phyloP scores from a whole-genome alignment of 2,888 invertebrate species.

The Apocheima hispidaria region DNA sequence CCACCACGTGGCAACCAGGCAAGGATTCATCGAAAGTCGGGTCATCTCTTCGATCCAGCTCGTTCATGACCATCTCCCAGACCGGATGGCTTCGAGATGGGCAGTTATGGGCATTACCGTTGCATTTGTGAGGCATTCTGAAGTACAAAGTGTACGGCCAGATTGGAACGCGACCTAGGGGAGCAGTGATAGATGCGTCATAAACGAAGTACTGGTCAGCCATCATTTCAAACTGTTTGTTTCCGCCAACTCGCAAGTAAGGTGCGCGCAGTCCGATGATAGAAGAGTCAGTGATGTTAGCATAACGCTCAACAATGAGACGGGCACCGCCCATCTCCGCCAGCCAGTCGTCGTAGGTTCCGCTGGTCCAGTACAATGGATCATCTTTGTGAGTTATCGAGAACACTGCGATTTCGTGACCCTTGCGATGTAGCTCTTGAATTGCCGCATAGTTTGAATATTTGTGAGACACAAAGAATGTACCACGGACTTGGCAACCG shows the following conservation, averaged over 20 bases:
- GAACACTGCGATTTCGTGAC: constrained; percentile 96
- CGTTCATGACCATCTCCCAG: constrained; percentile 99
- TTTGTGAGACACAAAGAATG: constrained; percentile 97
- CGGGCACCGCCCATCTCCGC: constrained; percentile 97
- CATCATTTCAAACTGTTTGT: constrained; percentile 99
- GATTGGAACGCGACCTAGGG: constrained; percentile 94
- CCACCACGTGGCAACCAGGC: constrained; percentile 97
- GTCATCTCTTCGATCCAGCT: constrained; percentile 96
- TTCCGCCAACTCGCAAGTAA: constrained; percentile 95
- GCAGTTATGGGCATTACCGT: constrained; percentile 97
- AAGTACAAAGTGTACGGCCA: constrained; percentile 99
- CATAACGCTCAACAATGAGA: constrained; percentile 94
- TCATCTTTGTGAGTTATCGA: constrained; percentile 97
- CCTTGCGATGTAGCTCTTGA: constrained; percentile 94
- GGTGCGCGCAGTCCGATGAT: constrained; percentile 96
- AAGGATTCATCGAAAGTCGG: constrained; percentile 97
- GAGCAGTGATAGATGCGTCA: constrained; percentile 97
- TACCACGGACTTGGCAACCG: constrained; percentile 95
- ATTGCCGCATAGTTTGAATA: constrained; percentile 96
- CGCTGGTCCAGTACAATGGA: constrained; percentile 95
- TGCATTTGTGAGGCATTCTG: constrained; percentile 98
- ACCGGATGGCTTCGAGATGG: constrained; percentile 96
- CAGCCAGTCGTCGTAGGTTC: constrained; percentile 96
- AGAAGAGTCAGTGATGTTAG: constrained; percentile 96
- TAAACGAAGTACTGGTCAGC: constrained; percentile 97